A percentile compares a stretch with the other conserved stretches of the same genome.
phyloP scores from a whole-genome alignment of 2,113 vertebrate genomes.

The Aptenodytes patagonicus region DNA sequence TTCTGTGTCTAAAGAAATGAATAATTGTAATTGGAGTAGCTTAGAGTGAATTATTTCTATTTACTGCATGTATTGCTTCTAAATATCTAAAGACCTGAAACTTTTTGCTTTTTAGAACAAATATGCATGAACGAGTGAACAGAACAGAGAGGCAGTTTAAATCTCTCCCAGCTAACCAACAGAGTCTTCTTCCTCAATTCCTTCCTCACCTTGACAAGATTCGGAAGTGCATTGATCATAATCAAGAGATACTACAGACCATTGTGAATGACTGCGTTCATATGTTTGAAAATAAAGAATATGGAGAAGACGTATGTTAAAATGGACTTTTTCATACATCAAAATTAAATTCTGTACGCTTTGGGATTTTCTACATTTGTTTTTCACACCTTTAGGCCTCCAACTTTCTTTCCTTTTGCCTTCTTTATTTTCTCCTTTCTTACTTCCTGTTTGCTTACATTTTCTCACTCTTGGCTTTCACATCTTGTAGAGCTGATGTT shows the following conservation, averaged over 20 bases:
- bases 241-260: constrained; percentile 89
- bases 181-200: constrained; percentile 87
- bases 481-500: not conserved
- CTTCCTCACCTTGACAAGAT: constrained; percentile 85
- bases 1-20: not conserved
- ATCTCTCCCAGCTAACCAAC: constrained; percentile 85
- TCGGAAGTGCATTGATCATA: constrained; percentile 90
- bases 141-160: constrained; percentile 91
- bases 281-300: constrained; percentile 99
- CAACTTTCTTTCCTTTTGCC: not conserved
- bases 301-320: constrained; percentile 88
- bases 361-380: not conserved
- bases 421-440: not conserved
- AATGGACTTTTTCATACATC: constrained; percentile 30
- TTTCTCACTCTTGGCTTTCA: not conserved
- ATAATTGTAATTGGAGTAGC: not conserved
- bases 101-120: constrained; percentile 79
- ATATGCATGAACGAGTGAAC: constrained; percentile 91
- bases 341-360: not conserved
- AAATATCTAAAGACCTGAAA: constrained; percentile 32
- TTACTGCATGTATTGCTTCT: not conserved
- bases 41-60: not conserved
- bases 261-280: constrained; percentile 91
- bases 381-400: not conserved
- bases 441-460: not conserved